Evolutionary conservation across 2,797 vertebrate genomes (phyloP).

Genomic region (Xerus rutilus): DNA sequence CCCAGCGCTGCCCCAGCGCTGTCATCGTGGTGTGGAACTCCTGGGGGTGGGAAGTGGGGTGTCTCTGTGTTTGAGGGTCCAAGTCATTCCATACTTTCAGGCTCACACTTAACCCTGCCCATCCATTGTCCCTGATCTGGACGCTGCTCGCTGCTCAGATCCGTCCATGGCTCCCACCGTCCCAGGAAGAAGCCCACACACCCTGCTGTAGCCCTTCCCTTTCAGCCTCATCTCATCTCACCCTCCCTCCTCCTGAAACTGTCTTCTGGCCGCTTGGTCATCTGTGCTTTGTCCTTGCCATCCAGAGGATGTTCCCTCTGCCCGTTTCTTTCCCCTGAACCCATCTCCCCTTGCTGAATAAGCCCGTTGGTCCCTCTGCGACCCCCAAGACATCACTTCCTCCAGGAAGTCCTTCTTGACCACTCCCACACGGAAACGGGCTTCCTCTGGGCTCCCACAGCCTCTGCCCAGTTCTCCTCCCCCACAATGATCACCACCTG

Average conservation of each 20-base stretch:
- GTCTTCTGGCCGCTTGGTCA: not conserved
- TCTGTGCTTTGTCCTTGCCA: not conserved
- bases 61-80: fast-evolving
- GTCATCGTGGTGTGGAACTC: constrained; percentile 84
- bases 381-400: not conserved
- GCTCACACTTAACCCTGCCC: not conserved
- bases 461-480: not conserved
- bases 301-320: not conserved
- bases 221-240: not conserved
- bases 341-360: not conserved
- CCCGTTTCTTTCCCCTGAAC: not conserved
- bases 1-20: constrained; percentile 79
- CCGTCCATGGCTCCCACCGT: fast-evolving
- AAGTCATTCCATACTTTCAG: not conserved
- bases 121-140: not conserved
- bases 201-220: not conserved
- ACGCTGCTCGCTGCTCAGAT: not conserved
- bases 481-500: not conserved
- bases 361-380: not conserved
- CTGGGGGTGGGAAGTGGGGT: constrained; percentile 80
- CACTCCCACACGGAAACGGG: not conserved
- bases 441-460: not conserved
- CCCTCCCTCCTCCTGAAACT: not conserved
- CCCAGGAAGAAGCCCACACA: not conserved
- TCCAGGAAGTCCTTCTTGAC: constrained; percentile 59